Percentiles rank a stretch among this genome's conserved stretches.
Evolutionary conservation across 1,140 invertebrate species (phyloP).

Genomic region (Drosophila saltans): DNA sequence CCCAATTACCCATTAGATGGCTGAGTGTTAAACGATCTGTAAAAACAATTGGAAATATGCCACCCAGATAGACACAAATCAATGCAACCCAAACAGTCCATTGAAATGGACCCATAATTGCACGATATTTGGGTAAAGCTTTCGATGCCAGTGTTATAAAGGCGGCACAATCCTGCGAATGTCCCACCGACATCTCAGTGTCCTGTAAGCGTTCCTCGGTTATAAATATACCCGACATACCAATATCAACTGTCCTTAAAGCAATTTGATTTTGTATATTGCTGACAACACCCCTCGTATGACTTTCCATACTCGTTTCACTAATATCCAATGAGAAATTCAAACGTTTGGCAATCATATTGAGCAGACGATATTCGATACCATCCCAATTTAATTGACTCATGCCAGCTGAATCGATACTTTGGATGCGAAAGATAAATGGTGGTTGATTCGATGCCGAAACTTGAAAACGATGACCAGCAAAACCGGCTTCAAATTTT

Average conservation of each 20-base stretch:
- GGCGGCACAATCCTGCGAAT: constrained; percentile 88
- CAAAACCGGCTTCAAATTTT: constrained; percentile 87
- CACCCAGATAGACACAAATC: constrained; percentile 88
- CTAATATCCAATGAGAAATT: constrained; percentile 88
- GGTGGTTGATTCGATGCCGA: constrained; percentile 88
- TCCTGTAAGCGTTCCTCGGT: constrained; percentile 84
- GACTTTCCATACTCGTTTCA: constrained; percentile 83
- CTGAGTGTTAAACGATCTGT: constrained; percentile 87
- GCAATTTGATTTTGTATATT: constrained; percentile 82
- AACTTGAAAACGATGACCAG: constrained; percentile 88
- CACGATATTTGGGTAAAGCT: constrained; percentile 89
- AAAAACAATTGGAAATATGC: constrained; percentile 88
- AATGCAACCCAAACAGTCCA: constrained; percentile 90
- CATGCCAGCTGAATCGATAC: constrained; percentile 57
- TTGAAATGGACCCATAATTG: constrained; percentile 91
- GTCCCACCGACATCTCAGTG: constrained; percentile 86
- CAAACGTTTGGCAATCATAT: constrained; percentile 85
- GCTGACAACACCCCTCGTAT: constrained; percentile 84
- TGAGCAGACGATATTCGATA: constrained; percentile 87
- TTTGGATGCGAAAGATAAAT: constrained; percentile 87
- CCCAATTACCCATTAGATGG: constrained; percentile 86
- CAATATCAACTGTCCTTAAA: constrained; percentile 84
- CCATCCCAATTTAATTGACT: constrained; percentile 84
- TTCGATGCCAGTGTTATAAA: constrained; percentile 90
- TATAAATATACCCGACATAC: constrained; percentile 87